phyloP scores from a whole-genome alignment of 2,113 vertebrate genomes.

The Oriolus oriolus region DNA sequence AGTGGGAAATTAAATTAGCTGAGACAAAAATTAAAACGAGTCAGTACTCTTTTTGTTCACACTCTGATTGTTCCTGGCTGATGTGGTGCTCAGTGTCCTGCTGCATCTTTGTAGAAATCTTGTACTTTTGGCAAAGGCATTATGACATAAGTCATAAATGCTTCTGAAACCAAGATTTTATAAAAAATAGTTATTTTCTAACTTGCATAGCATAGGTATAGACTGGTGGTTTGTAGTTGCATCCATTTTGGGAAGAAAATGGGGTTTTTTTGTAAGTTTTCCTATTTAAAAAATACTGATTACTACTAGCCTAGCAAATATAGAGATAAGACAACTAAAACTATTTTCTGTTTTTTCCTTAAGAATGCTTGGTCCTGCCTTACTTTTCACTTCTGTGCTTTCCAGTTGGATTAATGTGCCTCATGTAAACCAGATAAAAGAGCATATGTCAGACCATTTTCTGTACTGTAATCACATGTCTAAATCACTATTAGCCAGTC shows the following conservation, averaged over 20 bases:
- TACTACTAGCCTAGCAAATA: neutral
- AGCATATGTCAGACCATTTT: constrained; percentile 61
- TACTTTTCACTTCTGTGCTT: constrained; percentile 2
- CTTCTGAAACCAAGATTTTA: neutral
- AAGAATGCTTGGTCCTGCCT: neutral
- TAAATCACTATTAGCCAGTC: constrained; percentile 61
- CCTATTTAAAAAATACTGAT: neutral
- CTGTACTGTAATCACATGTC: constrained; percentile 60
- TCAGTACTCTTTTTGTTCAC: neutral
- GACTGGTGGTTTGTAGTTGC: neutral
- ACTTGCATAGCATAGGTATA: neutral
- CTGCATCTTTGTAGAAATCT: neutral
- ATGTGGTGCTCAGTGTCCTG: neutral
- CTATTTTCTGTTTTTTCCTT: neutral
- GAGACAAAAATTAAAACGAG: neutral
- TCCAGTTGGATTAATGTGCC: constrained; percentile 40
- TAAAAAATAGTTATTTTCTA: neutral
- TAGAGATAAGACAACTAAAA: neutral
- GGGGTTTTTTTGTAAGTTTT: neutral
- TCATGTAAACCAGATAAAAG: constrained; percentile 58
- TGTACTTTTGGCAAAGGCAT: neutral
- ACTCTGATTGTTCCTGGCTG: neutral
- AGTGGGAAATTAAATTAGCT: constrained; percentile 23
- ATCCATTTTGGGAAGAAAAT: neutral
- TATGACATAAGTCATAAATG: neutral